A percentile compares a stretch with the other conserved stretches of the same genome.
Conservation (phyloP, 1,140 invertebrate genomes). For the Doryteuthis pealeii region DNA sequence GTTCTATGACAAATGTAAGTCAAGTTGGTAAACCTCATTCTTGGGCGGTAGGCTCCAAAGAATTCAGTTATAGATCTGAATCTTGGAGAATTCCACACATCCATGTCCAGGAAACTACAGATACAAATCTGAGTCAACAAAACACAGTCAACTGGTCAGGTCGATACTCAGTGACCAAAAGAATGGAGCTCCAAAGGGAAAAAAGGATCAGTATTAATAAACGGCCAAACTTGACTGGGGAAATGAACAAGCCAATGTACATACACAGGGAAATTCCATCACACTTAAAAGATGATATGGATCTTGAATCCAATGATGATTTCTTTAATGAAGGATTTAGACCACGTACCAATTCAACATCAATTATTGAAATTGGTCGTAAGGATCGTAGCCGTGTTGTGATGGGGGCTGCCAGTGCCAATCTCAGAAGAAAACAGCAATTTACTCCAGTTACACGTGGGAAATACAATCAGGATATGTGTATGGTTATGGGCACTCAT, state of each 20-base stretch:
- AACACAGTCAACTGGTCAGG: background rate
- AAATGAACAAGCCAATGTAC: background rate
- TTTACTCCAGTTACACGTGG: background rate
- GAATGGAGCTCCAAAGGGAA: background rate
- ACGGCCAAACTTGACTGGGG: background rate
- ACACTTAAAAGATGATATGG: background rate
- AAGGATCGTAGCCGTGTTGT: slow-evolving; percentile 5
- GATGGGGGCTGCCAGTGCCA: slow-evolving; percentile 8
- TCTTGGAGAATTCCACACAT: background rate
- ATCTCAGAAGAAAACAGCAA: background rate
- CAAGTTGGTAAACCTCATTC: background rate
- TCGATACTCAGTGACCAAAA: background rate
- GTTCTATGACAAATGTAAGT: slow-evolving; percentile 3
- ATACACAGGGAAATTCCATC: background rate
- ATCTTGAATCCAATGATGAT: background rate
- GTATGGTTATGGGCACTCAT: background rate
- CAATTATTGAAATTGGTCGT: background rate
- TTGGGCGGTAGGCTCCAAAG: background rate
- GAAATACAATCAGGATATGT: background rate
- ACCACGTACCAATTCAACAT: slow-evolving; percentile 1
- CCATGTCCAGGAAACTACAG: background rate
- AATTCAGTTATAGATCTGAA: background rate
- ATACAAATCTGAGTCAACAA: background rate
- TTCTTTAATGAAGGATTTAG: background rate
- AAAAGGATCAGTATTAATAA: background rate